Evolutionary conservation across 2,888 invertebrate species (phyloP).

Genomic region (Mesoligia furuncula): DNA sequence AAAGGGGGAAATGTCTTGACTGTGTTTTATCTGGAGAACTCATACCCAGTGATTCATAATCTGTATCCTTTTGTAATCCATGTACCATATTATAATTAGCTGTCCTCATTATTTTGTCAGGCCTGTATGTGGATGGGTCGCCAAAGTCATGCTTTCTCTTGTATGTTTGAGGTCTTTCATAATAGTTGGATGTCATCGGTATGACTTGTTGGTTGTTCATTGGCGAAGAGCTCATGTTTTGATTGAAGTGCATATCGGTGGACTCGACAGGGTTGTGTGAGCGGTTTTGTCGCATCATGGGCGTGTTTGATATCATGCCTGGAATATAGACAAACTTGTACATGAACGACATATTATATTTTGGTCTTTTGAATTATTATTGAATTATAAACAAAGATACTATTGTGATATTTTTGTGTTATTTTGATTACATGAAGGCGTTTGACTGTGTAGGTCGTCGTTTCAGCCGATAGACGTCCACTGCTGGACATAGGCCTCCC

Average conservation of each 20-base stretch:
- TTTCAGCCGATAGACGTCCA: no score
- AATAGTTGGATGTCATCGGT: constrained; percentile 82
- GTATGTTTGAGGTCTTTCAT: constrained; percentile 81
- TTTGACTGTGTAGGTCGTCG: constrained; percentile 5
- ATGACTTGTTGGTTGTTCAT: constrained; percentile 78
- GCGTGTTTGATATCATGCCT: constrained; percentile 83
- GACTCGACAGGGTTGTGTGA: constrained; percentile 83
- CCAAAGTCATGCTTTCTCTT: constrained; percentile 86
- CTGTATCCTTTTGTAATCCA: constrained; percentile 76
- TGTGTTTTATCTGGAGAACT: constrained; percentile 78
- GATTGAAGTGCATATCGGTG: constrained; percentile 83
- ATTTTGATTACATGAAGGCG: neutral
- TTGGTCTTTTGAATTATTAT: no score
- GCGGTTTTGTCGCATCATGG: constrained; percentile 81
- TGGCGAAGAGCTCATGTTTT: constrained; percentile 75
- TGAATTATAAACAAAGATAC: neutral
- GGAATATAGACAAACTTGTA: constrained; percentile 65
- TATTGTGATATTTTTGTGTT: neutral
- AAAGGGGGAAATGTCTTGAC: constrained; percentile 77
- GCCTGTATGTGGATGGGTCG: constrained; percentile 81
- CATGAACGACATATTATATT: neutral
- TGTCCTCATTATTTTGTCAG: constrained; percentile 86
- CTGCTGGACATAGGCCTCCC: no score
- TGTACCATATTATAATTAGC: constrained; percentile 81
- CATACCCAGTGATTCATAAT: constrained; percentile 77